Percentiles rank a stretch among this genome's conserved stretches.
These are phyloP conservation scores for Hylaeus volcanicus DNA, from an alignment of 1,140 invertebrate species.

Conservation along the genomic window DNA sequence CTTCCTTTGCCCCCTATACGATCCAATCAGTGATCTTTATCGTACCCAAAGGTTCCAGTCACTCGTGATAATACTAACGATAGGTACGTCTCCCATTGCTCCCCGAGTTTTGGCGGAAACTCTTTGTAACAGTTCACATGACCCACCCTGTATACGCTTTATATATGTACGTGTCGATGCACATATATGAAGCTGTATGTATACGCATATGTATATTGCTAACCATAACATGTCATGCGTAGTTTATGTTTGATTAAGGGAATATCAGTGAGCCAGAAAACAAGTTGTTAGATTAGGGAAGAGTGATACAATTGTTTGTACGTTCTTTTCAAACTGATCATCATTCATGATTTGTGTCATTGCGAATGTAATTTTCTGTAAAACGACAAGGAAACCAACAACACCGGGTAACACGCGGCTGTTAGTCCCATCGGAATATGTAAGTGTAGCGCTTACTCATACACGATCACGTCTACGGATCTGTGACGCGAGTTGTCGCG, in stretches of 20 bases:
- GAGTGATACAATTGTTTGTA: conserved; percentile 31
- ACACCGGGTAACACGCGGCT: conserved; percentile 57
- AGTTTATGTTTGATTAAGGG: conserved; percentile 68
- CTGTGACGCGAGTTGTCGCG: conserved; percentile 13
- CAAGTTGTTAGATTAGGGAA: conserved; percentile 63
- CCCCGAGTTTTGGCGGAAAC: neutral
- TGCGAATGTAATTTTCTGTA: conserved; percentile 58
- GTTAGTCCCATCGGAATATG: conserved; percentile 33
- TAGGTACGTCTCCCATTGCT: neutral
- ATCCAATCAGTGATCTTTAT: neutral
- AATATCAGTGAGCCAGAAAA: conserved; percentile 59
- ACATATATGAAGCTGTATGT: conserved; percentile 31
- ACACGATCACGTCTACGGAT: conserved; percentile 27
- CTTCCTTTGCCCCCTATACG: neutral
- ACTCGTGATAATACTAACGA: neutral
- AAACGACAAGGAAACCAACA: conserved; percentile 47
- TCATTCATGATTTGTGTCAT: conserved; percentile 58
- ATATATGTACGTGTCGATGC: conserved; percentile 13
- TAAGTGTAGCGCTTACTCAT: conserved; percentile 41
- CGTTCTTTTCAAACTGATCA: conserved; percentile 48
- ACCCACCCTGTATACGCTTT: conserved; percentile 36
- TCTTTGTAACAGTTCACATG: conserved; percentile 26
- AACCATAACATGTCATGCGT: conserved; percentile 45
- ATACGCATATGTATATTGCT: conserved; percentile 45
- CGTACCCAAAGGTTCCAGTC: neutral